A percentile compares a stretch with the other conserved stretches of the same genome.
Evolutionary conservation across 2,113 vertebrate species (phyloP).

Genomic region (Grantiella picta): DNA sequence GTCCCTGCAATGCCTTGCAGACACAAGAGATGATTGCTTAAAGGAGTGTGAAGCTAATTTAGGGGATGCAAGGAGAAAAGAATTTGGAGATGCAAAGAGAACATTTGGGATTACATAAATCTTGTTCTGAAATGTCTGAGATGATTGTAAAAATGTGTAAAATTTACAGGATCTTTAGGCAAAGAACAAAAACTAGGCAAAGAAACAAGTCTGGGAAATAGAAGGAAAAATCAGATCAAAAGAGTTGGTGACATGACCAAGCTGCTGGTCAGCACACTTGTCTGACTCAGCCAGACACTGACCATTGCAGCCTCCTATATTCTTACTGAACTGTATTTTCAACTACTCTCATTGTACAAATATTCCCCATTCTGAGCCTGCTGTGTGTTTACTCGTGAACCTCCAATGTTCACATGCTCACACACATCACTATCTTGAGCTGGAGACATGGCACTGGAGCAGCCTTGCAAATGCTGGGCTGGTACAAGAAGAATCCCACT

Average conservation of each 20-base stretch:
- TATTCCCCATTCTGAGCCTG: neutral
- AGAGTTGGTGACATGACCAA: neutral
- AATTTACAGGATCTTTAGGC: neutral
- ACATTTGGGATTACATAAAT: neutral
- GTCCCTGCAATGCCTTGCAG: neutral
- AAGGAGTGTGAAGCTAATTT: neutral
- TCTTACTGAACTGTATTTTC: neutral
- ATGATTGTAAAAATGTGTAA: neutral
- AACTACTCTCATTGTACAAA: neutral
- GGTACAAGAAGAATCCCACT: neutral
- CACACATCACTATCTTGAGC: neutral
- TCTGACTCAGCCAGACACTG: neutral
- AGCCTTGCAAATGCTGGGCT: neutral
- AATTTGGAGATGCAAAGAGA: neutral
- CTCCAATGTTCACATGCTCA: accelerated
- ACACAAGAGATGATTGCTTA: neutral
- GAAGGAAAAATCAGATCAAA: neutral
- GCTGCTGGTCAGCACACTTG: neutral
- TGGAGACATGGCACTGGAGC: neutral
- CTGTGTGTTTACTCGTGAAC: neutral
- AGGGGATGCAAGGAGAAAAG: neutral
- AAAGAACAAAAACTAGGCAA: neutral
- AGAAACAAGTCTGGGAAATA: neutral
- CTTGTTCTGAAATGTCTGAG: neutral
- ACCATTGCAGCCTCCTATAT: neutral